Evolutionary conservation across 2,888 invertebrate genomes (phyloP).

Genomic region (Thelaira solivaga): DNA sequence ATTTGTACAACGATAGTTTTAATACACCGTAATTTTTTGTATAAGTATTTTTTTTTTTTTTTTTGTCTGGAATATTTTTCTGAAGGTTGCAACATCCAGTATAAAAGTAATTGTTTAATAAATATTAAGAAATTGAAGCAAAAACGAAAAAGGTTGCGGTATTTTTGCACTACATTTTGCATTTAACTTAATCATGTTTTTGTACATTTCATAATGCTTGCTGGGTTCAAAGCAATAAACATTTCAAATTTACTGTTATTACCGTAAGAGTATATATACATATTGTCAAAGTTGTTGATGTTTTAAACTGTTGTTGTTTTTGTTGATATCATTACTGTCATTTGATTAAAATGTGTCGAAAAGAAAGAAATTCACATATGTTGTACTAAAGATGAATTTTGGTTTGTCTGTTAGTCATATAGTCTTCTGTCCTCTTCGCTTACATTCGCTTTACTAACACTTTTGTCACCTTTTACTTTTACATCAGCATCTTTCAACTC

Average conservation of each 20-base stretch:
- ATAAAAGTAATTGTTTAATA: too few relatives aligned
- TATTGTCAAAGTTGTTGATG: constrained; percentile 27
- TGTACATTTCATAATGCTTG: too few relatives aligned
- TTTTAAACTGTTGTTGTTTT: not conserved
- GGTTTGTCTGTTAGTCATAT: not conserved
- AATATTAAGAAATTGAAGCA: too few relatives aligned
- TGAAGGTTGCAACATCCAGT: too few relatives aligned
- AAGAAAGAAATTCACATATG: constrained; percentile 21
- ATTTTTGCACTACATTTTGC: too few relatives aligned
- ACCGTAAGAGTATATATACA: too few relatives aligned
- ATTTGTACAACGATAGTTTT: too few relatives aligned
- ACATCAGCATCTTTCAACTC: constrained; percentile 22
- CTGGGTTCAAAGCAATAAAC: constrained; percentile 72
- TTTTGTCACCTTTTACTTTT: constrained; percentile 52
- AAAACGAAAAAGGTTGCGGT: too few relatives aligned
- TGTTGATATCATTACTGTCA: constrained; percentile 65
- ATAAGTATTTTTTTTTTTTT: too few relatives aligned
- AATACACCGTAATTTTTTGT: too few relatives aligned
- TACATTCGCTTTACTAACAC: constrained; percentile 7
- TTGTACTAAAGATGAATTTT: not conserved
- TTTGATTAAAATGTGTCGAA: constrained; percentile 73
- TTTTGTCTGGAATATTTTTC: too few relatives aligned
- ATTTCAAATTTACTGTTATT: constrained; percentile 68
- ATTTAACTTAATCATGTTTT: too few relatives aligned
- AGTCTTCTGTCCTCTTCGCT: not conserved